Evolutionary conservation across 1,140 invertebrate genomes (phyloP).

Genomic region (Drosophila nigrodunni): DNA sequence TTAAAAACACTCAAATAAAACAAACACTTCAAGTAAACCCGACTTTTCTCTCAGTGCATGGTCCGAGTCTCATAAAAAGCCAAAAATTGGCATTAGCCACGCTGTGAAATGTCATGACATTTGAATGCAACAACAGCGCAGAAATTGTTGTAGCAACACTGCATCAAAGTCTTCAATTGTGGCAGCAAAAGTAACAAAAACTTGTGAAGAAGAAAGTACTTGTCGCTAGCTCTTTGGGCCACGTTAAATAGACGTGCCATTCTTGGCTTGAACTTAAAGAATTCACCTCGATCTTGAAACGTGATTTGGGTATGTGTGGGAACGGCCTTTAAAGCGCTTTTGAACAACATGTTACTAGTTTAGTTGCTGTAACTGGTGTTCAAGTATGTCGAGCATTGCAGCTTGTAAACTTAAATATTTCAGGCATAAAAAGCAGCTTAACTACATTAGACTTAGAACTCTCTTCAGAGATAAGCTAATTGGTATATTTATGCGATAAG

Average conservation of each 20-base stretch:
- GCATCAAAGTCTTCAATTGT: constrained; percentile 1
- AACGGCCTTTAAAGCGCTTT: constrained; percentile 54
- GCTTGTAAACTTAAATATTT: constrained; percentile 55
- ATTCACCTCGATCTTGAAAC: constrained; percentile 84
- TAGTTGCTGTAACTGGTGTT: constrained; percentile 38
- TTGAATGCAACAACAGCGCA: constrained; percentile 38
- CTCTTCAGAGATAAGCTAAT: background rate
- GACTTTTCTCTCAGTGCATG: constrained; percentile 3
- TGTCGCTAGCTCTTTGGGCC: constrained; percentile 3
- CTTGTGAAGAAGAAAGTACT: background rate
- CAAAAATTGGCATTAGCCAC: constrained; percentile 65
- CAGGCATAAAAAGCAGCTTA: background rate
- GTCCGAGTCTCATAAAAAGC: constrained; percentile 55
- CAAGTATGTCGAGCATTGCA: constrained; percentile 64
- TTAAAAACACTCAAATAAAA: no score
- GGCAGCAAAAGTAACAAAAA: constrained; percentile 38
- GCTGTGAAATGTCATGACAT: constrained; percentile 72
- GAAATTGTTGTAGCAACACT: constrained; percentile 5
- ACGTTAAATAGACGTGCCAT: constrained; percentile 60
- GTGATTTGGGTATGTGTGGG: constrained; percentile 58
- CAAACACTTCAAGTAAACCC: background rate
- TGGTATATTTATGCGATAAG: constrained; percentile 5
- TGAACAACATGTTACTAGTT: constrained; percentile 47
- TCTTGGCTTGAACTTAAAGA: constrained; percentile 56
- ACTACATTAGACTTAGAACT: constrained; percentile 4